Percentiles rank a stretch among this genome's conserved stretches.
These are phyloP conservation scores for Trematomus bernacchii DNA, from an alignment of 2,797 vertebrate genomes.

Conservation along the genomic window DNA sequence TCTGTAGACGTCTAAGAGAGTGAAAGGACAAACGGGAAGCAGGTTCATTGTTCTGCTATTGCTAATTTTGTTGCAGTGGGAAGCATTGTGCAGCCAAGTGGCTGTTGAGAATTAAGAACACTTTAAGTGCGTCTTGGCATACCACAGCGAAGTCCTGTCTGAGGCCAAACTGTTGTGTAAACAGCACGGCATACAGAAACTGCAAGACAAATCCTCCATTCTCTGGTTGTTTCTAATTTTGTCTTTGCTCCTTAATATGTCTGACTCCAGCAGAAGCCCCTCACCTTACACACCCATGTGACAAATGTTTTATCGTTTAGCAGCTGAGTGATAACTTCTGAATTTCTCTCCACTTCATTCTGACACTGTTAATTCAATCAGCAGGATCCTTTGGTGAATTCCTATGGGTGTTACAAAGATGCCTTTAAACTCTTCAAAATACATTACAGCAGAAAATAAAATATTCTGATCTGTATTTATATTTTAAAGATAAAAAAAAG, in stretches of 20 bases:
- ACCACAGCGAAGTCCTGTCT: conserved; percentile 20
- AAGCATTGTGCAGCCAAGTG: conserved; percentile 53
- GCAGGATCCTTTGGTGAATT: conserved; percentile 20
- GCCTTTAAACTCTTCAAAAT: background rate
- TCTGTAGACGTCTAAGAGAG: background rate
- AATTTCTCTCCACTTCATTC: conserved; percentile 1
- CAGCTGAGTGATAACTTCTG: conserved; percentile 40
- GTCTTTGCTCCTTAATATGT: conserved; percentile 25
- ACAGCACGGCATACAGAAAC: conserved; percentile 29
- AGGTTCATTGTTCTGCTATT: conserved; percentile 37
- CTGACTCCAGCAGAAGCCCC: conserved; percentile 13
- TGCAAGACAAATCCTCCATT: conserved; percentile 12
- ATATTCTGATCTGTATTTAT: background rate
- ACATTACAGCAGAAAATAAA: background rate
- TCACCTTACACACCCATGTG: conserved; percentile 36
- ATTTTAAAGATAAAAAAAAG: background rate
- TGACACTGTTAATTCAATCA: conserved; percentile 27
- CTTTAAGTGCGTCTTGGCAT: conserved; percentile 45
- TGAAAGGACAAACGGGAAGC: conserved; percentile 30
- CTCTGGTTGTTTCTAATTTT: conserved; percentile 12
- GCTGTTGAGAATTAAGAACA: conserved; percentile 55
- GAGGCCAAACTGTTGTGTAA: conserved; percentile 58
- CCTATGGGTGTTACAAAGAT: conserved; percentile 19
- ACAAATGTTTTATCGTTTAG: conserved; percentile 56
- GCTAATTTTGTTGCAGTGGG: conserved; percentile 34